A percentile compares a stretch with the other conserved stretches of the same genome.
These are phyloP conservation scores for Stenopsyche tienmushanensis DNA, from an alignment of 1,140 invertebrate genomes.

Conservation along the genomic window DNA sequence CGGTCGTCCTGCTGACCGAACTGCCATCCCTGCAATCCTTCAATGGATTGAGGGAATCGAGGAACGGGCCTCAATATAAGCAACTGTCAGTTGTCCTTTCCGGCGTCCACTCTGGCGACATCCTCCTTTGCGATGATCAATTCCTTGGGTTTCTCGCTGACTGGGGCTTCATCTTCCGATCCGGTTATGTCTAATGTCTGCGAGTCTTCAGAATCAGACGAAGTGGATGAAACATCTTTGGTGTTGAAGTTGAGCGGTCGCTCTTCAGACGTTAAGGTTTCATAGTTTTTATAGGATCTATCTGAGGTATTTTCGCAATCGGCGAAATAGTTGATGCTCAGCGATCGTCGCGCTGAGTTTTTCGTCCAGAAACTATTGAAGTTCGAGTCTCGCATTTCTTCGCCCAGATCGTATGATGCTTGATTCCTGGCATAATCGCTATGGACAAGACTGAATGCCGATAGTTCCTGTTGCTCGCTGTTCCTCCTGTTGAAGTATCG, in stretches of 20 bases:
- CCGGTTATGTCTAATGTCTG: conserved; percentile 54
- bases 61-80: conserved; percentile 54
- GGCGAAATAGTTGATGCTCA: conserved; percentile 39
- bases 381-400: conserved; percentile 48
- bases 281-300: conserved; percentile 45
- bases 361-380: conserved; percentile 55
- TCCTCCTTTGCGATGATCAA: background rate
- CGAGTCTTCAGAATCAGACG: conserved; percentile 51
- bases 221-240: conserved; percentile 47
- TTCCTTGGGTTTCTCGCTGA: conserved; percentile 1
- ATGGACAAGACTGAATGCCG: conserved; percentile 52
- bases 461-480: conserved; percentile 45
- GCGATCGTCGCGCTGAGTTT: conserved; percentile 44
- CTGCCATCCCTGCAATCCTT: conserved; percentile 29
- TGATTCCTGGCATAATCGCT: conserved; percentile 44
- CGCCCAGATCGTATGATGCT: conserved; percentile 47
- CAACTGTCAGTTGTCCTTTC: conserved; percentile 51
- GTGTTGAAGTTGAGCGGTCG: background rate
- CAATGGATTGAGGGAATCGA: conserved; percentile 48
- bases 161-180: conserved; percentile 49
- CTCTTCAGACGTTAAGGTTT: conserved; percentile 43
- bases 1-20: conserved; percentile 15
- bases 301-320: conserved; percentile 35
- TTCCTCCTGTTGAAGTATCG: conserved; percentile 14
- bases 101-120: conserved; percentile 34